Conservation (phyloP, 2,113 vertebrate genomes). For the Bos javanicus region DNA sequence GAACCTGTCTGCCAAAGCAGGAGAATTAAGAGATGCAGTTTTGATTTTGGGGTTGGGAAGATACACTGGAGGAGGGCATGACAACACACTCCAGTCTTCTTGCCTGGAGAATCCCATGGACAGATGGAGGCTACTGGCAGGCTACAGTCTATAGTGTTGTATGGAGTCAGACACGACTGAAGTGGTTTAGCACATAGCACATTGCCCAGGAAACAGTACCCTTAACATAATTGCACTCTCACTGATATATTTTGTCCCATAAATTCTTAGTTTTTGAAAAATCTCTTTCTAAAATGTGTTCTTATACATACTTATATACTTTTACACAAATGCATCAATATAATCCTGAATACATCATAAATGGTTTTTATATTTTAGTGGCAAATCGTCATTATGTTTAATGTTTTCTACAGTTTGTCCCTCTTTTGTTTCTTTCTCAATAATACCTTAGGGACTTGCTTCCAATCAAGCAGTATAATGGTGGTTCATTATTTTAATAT, state of each 20-base stretch:
- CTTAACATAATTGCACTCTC: not conserved
- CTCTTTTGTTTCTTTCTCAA: not conserved
- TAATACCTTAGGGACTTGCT: not conserved
- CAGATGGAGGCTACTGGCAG: not conserved
- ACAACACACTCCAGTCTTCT: not conserved
- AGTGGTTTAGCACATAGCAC: not conserved
- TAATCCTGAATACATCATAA: not conserved
- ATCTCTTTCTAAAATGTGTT: not conserved
- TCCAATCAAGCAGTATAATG: not conserved
- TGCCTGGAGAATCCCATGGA: not conserved
- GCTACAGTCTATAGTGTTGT: not conserved
- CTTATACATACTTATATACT: not conserved
- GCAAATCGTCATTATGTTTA: not conserved
- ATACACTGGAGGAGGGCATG: not conserved
- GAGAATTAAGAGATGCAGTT: not conserved
- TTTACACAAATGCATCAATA: not conserved
- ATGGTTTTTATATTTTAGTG: not conserved
- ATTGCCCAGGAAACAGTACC: not conserved
- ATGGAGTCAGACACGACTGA: not conserved
- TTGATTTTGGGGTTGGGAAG: not conserved
- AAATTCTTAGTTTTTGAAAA: not conserved
- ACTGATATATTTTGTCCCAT: not conserved
- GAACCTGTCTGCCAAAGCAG: not conserved
- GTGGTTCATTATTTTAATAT: not conserved
- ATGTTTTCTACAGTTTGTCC: not conserved